Percentiles rank a stretch among this genome's conserved stretches.
Evolutionary conservation across 2,797 vertebrate species (phyloP).

Genomic region (Merluccius polli): DNA sequence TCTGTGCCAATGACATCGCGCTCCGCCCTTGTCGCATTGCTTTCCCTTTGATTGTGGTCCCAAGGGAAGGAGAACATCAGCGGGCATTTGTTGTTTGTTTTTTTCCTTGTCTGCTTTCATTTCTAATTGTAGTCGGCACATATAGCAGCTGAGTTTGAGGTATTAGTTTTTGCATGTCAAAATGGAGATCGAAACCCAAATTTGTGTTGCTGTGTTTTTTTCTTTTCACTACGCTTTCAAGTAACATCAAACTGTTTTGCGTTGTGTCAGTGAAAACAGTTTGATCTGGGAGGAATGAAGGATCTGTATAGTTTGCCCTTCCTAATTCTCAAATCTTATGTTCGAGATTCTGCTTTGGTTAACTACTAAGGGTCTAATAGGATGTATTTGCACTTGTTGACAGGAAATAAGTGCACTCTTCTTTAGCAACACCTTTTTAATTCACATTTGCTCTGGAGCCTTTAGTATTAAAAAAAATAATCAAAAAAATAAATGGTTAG

Average conservation of each 20-base stretch:
- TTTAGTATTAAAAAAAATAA: slow-evolving; percentile 42
- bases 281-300: slow-evolving; percentile 73
- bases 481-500: slow-evolving; percentile 44
- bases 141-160: slow-evolving; percentile 92
- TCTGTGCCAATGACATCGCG: slow-evolving; percentile 63
- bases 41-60: slow-evolving; percentile 63
- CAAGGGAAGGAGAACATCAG: slow-evolving; percentile 63
- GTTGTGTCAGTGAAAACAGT: slow-evolving; percentile 66
- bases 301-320: slow-evolving; percentile 64
- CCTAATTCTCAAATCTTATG: slow-evolving; percentile 46
- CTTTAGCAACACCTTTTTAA: slow-evolving; percentile 71
- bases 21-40: slow-evolving; percentile 48
- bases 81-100: slow-evolving; percentile 31
- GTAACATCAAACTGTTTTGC: slow-evolving; percentile 63
- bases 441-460: slow-evolving; percentile 60
- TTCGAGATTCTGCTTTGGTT: slow-evolving; percentile 91
- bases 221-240: slow-evolving; percentile 48
- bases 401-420: slow-evolving; percentile 90
- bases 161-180: slow-evolving; percentile 95
- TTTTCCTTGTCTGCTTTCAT: slow-evolving; percentile 24
- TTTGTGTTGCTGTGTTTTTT: slow-evolving; percentile 73
- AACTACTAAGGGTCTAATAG: slow-evolving; percentile 77
- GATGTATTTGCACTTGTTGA: slow-evolving; percentile 67
- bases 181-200: slow-evolving; percentile 95
- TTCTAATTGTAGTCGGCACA: slow-evolving; percentile 68